A percentile compares a stretch with the other conserved stretches of the same genome.
Conservation (phyloP, 2,888 invertebrate species). For the Celastrina argiolus region DNA sequence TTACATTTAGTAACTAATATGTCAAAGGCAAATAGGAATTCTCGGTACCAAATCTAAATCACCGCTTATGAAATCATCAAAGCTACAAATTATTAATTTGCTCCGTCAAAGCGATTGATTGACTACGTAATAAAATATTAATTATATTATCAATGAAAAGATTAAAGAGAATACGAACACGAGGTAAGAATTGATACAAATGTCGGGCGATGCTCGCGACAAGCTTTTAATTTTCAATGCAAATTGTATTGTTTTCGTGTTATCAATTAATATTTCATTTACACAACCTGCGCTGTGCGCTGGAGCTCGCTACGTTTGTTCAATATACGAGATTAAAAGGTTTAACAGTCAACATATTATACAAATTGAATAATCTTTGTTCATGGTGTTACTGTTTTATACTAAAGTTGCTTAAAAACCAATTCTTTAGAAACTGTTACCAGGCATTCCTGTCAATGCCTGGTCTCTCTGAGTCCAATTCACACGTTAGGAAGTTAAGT, state of each 20-base stretch:
- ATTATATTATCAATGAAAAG: neutral
- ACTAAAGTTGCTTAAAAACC: too few relatives aligned
- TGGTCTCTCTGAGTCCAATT: too few relatives aligned
- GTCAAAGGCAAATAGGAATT: neutral
- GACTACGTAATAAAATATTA: neutral
- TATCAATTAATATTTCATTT: constrained; percentile 13
- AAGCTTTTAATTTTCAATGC: constrained; percentile 20
- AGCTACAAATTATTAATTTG: constrained; percentile 4
- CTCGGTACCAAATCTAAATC: neutral
- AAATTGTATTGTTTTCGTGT: constrained; percentile 16
- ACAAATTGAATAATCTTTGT: neutral
- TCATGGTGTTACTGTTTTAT: neutral
- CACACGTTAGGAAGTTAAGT: too few relatives aligned
- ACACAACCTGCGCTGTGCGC: neutral
- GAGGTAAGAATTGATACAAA: constrained; percentile 2
- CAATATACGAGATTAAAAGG: constrained; percentile 1
- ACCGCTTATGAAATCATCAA: neutral
- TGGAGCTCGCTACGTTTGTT: neutral
- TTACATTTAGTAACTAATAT: neutral
- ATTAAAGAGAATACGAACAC: neutral
- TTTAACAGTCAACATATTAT: neutral
- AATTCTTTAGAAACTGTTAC: too few relatives aligned
- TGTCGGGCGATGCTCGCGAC: neutral
- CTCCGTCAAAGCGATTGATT: neutral
- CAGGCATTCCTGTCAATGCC: too few relatives aligned